phyloP scores from a whole-genome alignment of 2,888 invertebrate species.

The Heliconius charithonia region DNA sequence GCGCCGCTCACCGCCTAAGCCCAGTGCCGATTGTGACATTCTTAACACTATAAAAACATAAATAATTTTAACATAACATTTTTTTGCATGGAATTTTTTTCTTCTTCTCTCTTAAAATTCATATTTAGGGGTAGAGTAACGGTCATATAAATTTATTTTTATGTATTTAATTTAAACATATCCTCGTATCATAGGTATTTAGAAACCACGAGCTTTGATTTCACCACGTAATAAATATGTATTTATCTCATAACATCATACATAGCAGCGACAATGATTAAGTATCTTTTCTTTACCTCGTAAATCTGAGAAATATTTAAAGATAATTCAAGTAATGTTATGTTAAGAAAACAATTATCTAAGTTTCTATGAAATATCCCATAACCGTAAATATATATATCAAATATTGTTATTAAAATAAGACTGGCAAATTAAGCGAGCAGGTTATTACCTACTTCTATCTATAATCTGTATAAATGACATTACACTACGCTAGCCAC shows the following conservation, averaged over 20 bases:
- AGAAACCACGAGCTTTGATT: background rate
- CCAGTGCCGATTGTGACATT: conserved; percentile 78
- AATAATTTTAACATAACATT: background rate
- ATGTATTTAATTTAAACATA: too few relatives aligned
- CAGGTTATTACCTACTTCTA: background rate
- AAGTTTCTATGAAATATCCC: conserved; percentile 4
- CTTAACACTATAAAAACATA: conserved; percentile 42
- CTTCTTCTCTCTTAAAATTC: background rate
- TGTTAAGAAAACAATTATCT: background rate
- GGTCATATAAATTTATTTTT: too few relatives aligned
- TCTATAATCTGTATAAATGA: background rate
- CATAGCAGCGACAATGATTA: background rate
- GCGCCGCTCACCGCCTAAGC: conserved; percentile 88
- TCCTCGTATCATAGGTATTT: too few relatives aligned
- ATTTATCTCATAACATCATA: background rate
- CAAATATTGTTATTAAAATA: conserved; percentile 9
- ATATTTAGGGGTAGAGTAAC: too few relatives aligned
- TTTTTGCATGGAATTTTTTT: background rate
- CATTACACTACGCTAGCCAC: too few relatives aligned
- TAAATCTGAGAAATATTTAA: background rate
- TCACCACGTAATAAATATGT: background rate
- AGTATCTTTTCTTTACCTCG: background rate
- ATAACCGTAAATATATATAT: background rate
- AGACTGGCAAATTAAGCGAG: background rate
- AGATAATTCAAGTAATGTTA: background rate